Percentiles rank a stretch among this genome's conserved stretches.
Evolutionary conservation across 2,113 vertebrate genomes (phyloP).

Genomic region (Urocitellus parryii): DNA sequence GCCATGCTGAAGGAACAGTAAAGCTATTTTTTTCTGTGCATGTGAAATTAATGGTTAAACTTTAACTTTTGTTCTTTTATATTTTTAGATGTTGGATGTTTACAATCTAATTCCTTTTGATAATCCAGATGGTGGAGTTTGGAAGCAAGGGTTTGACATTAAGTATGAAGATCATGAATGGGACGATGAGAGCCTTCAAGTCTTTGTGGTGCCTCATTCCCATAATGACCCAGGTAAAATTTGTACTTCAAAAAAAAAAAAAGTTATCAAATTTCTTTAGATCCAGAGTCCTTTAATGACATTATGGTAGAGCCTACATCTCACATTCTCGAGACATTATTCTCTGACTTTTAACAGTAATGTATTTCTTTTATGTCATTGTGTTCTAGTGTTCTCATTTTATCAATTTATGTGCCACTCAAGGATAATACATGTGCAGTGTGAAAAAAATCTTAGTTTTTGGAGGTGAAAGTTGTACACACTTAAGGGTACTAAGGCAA

Average conservation of each 20-base stretch:
- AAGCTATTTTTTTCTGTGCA: too few relatives aligned
- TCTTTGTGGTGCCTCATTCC: constrained; percentile 96
- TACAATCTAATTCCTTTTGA: constrained; percentile 94
- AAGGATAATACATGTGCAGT: neutral
- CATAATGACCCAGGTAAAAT: constrained; percentile 96
- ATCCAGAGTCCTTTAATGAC: neutral
- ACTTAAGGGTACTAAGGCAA: neutral
- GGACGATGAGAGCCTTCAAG: constrained; percentile 92
- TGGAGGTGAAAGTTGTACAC: neutral
- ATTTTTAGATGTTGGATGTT: constrained; percentile 94
- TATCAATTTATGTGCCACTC: neutral
- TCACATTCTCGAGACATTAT: neutral
- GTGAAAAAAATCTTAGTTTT: constrained; percentile 6
- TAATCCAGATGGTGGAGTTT: constrained; percentile 95
- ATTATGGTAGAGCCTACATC: neutral
- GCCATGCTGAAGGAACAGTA: neutral
- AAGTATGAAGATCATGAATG: constrained; percentile 91
- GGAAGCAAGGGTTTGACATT: constrained; percentile 98
- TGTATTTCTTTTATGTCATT: neutral
- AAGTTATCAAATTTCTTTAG: neutral
- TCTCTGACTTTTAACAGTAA: neutral
- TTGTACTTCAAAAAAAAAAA: neutral
- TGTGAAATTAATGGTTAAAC: constrained; percentile 12
- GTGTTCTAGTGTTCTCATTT: neutral
- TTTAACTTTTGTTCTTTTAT: constrained; percentile 53